phyloP scores from a whole-genome alignment of 2,113 vertebrate genomes.

The Vanacampus margaritifer region DNA sequence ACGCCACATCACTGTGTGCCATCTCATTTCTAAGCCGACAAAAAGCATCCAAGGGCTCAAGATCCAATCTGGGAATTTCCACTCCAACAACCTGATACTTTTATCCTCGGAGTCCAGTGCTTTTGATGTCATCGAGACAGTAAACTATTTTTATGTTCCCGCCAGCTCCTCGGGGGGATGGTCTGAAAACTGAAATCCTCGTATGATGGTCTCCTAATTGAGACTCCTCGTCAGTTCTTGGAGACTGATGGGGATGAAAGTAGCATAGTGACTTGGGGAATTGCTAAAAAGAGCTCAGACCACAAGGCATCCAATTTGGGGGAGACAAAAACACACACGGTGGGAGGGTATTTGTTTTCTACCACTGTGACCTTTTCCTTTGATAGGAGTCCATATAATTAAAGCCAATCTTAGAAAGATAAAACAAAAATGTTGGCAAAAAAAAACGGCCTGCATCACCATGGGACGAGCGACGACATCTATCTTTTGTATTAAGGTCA shows the following conservation, averaged over 20 bases:
- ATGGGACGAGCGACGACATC: conserved; percentile 43
- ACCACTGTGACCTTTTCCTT: neutral
- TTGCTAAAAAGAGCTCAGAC: conserved; percentile 33
- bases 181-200: conserved; percentile 40
- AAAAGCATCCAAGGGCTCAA: conserved; percentile 2
- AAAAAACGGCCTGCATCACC: neutral
- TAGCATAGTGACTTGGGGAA: conserved; percentile 50
- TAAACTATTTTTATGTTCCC: neutral
- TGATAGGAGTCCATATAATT: neutral
- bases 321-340: conserved; percentile 19
- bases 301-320: conserved; percentile 21
- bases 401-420: neutral
- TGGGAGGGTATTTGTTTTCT: neutral
- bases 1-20: neutral
- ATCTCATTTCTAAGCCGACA: neutral
- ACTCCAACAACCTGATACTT: conserved; percentile 33
- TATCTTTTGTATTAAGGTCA: conserved; percentile 46
- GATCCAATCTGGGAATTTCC: conserved; percentile 40
- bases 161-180: conserved; percentile 4
- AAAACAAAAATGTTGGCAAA: neutral
- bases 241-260: conserved; percentile 42
- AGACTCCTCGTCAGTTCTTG: conserved; percentile 44
- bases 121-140: neutral
- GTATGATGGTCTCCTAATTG: conserved; percentile 44
- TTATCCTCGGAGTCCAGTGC: conserved; percentile 20